These are phyloP conservation scores for Trematomus bernacchii DNA, from an alignment of 2,797 vertebrate genomes.

Conservation along the genomic window DNA sequence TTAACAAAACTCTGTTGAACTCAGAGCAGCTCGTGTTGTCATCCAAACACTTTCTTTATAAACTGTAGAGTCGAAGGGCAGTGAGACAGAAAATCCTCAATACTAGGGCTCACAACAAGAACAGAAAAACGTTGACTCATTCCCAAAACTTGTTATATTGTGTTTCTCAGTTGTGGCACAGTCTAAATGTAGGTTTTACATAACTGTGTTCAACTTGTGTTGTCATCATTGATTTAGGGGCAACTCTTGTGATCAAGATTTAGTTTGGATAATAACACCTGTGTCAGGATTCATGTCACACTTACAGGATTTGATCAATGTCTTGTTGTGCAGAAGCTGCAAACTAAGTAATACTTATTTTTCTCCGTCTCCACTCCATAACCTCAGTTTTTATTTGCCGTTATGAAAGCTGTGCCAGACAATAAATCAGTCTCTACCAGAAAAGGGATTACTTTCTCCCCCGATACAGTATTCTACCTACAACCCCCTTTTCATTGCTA, in stretches of 20 bases:
- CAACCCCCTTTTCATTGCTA: background rate
- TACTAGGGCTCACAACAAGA: background rate
- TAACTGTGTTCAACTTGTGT: slow-evolving; percentile 3
- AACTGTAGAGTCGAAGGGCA: background rate
- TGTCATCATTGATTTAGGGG: slow-evolving; percentile 36
- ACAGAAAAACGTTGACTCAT: background rate
- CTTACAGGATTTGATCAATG: slow-evolving; percentile 58
- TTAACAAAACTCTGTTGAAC: too few relatives aligned
- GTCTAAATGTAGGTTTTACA: slow-evolving; percentile 7
- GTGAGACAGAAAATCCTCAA: background rate
- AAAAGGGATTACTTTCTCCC: slow-evolving; percentile 38
- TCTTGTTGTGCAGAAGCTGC: slow-evolving; percentile 49
- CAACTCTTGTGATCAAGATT: slow-evolving; percentile 34
- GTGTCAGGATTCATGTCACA: slow-evolving; percentile 54
- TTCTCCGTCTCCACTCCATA: slow-evolving; percentile 48
- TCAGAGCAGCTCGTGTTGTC: too few relatives aligned
- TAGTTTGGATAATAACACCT: slow-evolving; percentile 44
- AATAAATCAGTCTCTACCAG: slow-evolving; percentile 62
- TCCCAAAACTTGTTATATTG: background rate
- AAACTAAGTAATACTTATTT: slow-evolving; percentile 54
- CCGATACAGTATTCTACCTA: slow-evolving; percentile 11
- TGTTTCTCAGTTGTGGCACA: background rate
- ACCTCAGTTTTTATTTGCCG: slow-evolving; percentile 57
- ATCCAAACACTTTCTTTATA: background rate
- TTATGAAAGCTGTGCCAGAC: slow-evolving; percentile 58